Evolutionary conservation across 2,797 vertebrate genomes (phyloP), one percentile per base, ranked within the genome.

Genomic region (Parambassis ranga): DNA sequence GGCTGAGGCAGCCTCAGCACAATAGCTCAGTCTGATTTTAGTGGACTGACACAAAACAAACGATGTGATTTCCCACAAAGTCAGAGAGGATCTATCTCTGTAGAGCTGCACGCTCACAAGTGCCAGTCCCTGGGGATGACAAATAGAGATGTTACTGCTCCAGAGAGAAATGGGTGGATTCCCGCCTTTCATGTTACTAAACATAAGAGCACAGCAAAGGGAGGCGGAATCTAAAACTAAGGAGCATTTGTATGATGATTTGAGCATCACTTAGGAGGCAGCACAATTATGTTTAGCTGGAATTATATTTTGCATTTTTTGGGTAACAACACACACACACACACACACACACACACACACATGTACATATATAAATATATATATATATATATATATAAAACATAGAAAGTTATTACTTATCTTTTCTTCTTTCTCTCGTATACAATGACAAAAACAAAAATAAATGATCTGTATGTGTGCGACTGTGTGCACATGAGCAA

Each of bases 11-110:
- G 61, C 23, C 20, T 38, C 10, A 14, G 46, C 75, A 77, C 79
- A 79, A 59, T 63, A 56, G 75, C 74, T 19, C 66, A 32, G 67
- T 14, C 69, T 59, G 82, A 87, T 87, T 83, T 70, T 65, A 87
- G 85, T 49, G 75, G 83, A 91, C 87, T 90, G 89, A 90, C 87
- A 82, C 79, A 80, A 88, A 91, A 82, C 85, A 87, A 90, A 90
- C 55, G 74, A 82, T 79, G 82, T 86, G 86, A 84, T 84, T 86
- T 82, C 72, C 76, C 81, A 77, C 24, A 15, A 79, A 86, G 81
- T 74, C 75, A 56, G 78, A 85, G 75, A 71, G 78, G 83, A 79
- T 82, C 67, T 65, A 44, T 85, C 82, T 71, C 52, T 28, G 61
- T 26, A 48, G 76, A 85, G 77, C 72, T 44, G 66, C 77, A 42